phyloP scores from a whole-genome alignment of 2,888 invertebrate species.

The Eristalinus aeneus region DNA sequence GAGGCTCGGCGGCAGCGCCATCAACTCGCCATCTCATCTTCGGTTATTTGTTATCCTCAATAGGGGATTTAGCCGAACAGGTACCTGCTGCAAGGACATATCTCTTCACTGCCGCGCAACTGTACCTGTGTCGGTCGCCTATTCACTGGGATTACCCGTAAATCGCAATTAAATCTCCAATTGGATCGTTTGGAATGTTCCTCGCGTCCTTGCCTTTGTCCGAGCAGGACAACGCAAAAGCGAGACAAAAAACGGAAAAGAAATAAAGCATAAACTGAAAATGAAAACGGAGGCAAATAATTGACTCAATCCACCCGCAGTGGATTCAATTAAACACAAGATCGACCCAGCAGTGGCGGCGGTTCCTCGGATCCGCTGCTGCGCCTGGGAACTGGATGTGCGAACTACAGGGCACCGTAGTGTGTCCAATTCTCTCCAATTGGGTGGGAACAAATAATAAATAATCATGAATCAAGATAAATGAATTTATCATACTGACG shows the following conservation, averaged over 20 bases:
- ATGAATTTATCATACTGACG: slow-evolving; percentile 35
- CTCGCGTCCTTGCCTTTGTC: background rate
- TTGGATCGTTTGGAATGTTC: slow-evolving; percentile 37
- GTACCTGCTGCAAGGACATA: slow-evolving; percentile 30
- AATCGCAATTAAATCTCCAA: slow-evolving; percentile 46
- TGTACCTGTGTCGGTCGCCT: slow-evolving; percentile 7
- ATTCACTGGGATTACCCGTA: slow-evolving; percentile 40
- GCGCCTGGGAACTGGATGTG: background rate
- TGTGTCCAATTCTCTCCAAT: slow-evolving; percentile 15
- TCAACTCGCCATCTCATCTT: slow-evolving; percentile 33
- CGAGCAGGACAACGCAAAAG: background rate
- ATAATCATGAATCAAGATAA: slow-evolving; percentile 60
- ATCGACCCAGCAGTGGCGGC: slow-evolving; percentile 13
- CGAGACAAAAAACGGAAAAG: background rate
- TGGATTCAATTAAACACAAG: slow-evolving; percentile 57
- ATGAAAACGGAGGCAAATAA: slow-evolving; percentile 5
- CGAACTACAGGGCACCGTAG: background rate
- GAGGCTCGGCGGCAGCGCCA: slow-evolving; percentile 7
- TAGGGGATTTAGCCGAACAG: slow-evolving; percentile 55
- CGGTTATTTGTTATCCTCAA: slow-evolving; percentile 41
- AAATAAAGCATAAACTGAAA: background rate
- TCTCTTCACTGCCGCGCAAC: background rate
- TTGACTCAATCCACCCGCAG: slow-evolving; percentile 52
- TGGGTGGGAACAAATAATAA: slow-evolving; percentile 41
- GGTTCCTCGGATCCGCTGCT: background rate